These are phyloP conservation scores for Pterophyllum scalare DNA, from an alignment of 2,113 vertebrate genomes.

Conservation along the genomic window DNA sequence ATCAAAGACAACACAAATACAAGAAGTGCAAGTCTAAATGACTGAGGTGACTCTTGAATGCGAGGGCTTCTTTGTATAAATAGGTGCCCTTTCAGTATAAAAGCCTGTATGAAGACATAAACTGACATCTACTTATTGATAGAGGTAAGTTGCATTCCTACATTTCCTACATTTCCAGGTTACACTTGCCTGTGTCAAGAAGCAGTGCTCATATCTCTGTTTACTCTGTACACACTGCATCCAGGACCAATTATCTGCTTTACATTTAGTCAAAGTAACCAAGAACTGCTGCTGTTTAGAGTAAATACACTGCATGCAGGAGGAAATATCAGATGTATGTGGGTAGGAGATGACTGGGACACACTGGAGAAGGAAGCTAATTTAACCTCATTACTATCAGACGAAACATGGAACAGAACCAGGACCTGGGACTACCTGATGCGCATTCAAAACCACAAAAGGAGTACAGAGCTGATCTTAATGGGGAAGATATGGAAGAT, in stretches of 20 bases:
- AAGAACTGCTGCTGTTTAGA: constrained; percentile 53
- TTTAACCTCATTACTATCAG: constrained; percentile 7
- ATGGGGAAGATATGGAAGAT: neutral
- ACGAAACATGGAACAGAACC: constrained; percentile 42
- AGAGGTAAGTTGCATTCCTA: neutral
- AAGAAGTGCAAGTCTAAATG: neutral
- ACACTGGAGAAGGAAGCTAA: constrained; percentile 19
- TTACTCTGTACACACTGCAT: constrained; percentile 49
- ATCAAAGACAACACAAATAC: constrained; percentile 47
- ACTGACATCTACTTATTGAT: neutral
- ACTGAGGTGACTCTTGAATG: neutral
- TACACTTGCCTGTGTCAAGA: neutral
- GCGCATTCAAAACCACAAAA: constrained; percentile 13
- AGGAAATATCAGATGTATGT: constrained; percentile 34
- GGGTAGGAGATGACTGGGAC: constrained; percentile 14
- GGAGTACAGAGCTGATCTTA: neutral
- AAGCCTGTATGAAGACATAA: neutral
- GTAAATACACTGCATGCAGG: constrained; percentile 44
- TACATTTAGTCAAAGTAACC: constrained; percentile 39
- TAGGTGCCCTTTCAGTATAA: neutral
- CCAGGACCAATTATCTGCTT: constrained; percentile 29
- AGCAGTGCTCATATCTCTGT: constrained; percentile 1
- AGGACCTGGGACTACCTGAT: constrained; percentile 10
- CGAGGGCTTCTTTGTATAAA: neutral
- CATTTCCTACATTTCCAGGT: constrained; percentile 10